phyloP scores from a whole-genome alignment of 2,113 vertebrate genomes.

The Centropus bengalensis region DNA sequence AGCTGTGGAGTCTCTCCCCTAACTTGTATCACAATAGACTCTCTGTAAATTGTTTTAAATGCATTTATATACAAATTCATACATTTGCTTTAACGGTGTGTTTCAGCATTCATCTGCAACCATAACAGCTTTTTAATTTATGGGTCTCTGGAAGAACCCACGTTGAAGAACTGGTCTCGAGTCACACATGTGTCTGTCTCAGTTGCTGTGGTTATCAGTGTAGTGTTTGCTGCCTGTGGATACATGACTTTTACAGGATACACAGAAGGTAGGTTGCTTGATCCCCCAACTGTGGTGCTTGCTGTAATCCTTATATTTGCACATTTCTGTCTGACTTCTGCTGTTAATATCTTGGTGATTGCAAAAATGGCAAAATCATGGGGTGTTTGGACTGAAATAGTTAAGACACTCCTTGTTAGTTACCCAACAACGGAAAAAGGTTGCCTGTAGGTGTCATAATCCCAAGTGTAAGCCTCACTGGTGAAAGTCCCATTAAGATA shows the following conservation, averaged over 20 bases:
- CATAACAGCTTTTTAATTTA: slow-evolving; percentile 97
- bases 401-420: background rate
- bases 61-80: background rate
- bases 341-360: background rate
- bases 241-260: slow-evolving; percentile 92
- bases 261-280: slow-evolving; percentile 86
- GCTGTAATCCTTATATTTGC: background rate
- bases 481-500: background rate
- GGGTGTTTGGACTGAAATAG: background rate
- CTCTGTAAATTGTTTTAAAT: background rate
- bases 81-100: slow-evolving; percentile 31
- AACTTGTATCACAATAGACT: background rate
- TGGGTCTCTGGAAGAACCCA: slow-evolving; percentile 87
- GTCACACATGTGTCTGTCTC: slow-evolving; percentile 88
- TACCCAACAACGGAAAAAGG: background rate
- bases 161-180: slow-evolving; percentile 84
- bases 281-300: background rate
- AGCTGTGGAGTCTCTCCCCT: background rate
- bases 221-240: slow-evolving; percentile 85
- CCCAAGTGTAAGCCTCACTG: background rate
- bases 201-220: slow-evolving; percentile 82
- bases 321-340: background rate
- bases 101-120: slow-evolving; percentile 94
- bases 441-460: background rate
- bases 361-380: background rate